Percentiles rank a stretch among this genome's conserved stretches.
Evolutionary conservation across 2,888 invertebrate genomes (phyloP).

Genomic region (Erpobdella octoculata): DNA sequence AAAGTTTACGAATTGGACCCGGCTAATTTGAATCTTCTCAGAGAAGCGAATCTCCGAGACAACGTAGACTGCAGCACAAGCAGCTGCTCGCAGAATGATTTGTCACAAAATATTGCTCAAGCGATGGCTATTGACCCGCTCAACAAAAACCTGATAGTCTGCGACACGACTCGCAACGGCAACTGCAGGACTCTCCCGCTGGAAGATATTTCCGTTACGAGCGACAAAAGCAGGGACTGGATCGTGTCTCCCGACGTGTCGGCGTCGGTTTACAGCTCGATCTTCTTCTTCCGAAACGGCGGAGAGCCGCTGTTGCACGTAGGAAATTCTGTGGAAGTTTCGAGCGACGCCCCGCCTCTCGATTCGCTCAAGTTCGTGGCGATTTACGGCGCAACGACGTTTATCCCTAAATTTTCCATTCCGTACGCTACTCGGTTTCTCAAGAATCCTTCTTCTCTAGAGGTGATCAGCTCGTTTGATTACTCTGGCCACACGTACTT

Average conservation of each 20-base stretch:
- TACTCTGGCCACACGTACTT: slow-evolving; percentile 15
- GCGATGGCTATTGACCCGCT: background rate
- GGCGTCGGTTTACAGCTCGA: background rate
- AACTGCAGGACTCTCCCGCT: background rate
- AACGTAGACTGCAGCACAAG: background rate
- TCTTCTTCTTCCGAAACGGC: background rate
- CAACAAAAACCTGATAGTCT: background rate
- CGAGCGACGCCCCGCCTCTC: background rate
- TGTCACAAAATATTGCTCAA: too few relatives aligned
- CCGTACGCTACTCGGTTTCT: background rate
- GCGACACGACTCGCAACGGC: background rate
- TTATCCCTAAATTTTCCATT: background rate
- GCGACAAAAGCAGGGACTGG: background rate
- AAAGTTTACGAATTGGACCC: background rate
- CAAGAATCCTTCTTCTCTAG: background rate
- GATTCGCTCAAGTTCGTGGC: slow-evolving; percentile 6
- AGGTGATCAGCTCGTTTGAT: slow-evolving; percentile 3
- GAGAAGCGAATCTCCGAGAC: too few relatives aligned
- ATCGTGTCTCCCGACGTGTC: slow-evolving; percentile 6
- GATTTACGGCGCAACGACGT: background rate
- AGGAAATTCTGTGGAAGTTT: background rate
- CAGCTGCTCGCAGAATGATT: too few relatives aligned
- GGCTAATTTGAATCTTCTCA: background rate
- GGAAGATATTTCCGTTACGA: background rate
- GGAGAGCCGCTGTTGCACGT: background rate